Evolutionary conservation across 1,140 invertebrate species (phyloP), one percentile per base, ranked within the genome.

Genomic region (Pinna nobilis): DNA sequence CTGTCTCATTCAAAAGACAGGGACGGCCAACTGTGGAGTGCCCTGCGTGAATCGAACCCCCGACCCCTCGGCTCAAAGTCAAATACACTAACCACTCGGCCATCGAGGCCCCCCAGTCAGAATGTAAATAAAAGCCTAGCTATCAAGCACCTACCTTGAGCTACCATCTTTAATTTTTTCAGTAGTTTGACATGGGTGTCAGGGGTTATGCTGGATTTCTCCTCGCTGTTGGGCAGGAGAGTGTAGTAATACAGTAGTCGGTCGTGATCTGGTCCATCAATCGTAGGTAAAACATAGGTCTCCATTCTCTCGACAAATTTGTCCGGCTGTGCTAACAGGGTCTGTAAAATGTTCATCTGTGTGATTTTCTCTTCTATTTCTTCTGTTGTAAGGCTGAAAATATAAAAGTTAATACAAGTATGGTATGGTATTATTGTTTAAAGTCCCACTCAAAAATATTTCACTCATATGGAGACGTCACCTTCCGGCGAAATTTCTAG

Each of bases 261-360:
- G 13, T 74, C 65, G 66, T 89, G 86, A 74, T 91, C 89, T 51
- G 77, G 84, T 0, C 90, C 89, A 30, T 83, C 78, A 39, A 91
- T 84, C 6, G 78, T 77, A 20, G 88, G 85, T 65, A 87, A 88
- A 18, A 91, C 84, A 55, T 84, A 81, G 2, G 78, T 82, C 23
- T 76, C 70, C 84, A 90, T 86, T 28, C 80, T 70, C 7, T 78
- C 49, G 44, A 78, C 69, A 74, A 89, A 89, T 33, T 86, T 73
- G 20, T 74, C 55, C 4, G 81, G 77, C 13, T 77, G 30, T 13
- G 64, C 60, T 13, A 63, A 71, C 13, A 89, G 80, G 1, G 75
- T 77, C 5, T 71, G 28, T 5, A 88, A 32, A 33, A 88, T 74
- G 9, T 83, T 78, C 47, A 78, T 81, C 18, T 77, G 78, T 18